These are phyloP conservation scores for Carduelis carduelis DNA, from an alignment of 2,797 vertebrate genomes.

Conservation along the genomic window DNA sequence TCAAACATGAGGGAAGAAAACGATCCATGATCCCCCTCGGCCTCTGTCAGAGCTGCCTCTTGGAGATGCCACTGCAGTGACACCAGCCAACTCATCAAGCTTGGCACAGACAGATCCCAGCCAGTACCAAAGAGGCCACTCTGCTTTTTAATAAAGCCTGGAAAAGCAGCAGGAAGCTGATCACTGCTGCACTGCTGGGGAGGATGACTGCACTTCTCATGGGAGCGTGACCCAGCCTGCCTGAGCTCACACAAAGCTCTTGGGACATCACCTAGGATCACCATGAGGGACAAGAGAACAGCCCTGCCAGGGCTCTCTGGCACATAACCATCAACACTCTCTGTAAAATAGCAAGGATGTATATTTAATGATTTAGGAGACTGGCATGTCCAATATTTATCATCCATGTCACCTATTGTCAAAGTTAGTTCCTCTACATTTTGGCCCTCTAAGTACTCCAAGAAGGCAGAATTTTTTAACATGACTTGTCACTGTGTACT, in stretches of 20 bases:
- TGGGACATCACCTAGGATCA: neutral
- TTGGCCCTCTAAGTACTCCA: neutral
- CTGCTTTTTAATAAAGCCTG: neutral
- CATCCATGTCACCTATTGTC: neutral
- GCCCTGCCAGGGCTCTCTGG: accelerated
- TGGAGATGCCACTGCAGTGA: neutral
- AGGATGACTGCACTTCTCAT: neutral
- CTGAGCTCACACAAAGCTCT: neutral
- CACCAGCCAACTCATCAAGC: neutral
- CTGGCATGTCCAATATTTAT: neutral
- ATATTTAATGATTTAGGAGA: neutral
- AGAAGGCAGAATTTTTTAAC: neutral
- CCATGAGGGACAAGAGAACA: neutral
- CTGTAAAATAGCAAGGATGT: neutral
- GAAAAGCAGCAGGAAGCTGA: neutral
- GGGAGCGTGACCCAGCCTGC: neutral
- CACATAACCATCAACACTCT: neutral
- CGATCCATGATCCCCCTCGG: neutral
- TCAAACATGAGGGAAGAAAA: slow-evolving; percentile 22
- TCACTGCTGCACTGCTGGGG: neutral
- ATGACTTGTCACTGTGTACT: neutral
- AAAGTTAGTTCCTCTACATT: neutral
- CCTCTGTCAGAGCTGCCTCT: neutral
- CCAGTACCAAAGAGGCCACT: neutral
- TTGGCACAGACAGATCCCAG: neutral